Conservation (phyloP, 2,888 invertebrate species). For the Epinotia brunnichana region DNA sequence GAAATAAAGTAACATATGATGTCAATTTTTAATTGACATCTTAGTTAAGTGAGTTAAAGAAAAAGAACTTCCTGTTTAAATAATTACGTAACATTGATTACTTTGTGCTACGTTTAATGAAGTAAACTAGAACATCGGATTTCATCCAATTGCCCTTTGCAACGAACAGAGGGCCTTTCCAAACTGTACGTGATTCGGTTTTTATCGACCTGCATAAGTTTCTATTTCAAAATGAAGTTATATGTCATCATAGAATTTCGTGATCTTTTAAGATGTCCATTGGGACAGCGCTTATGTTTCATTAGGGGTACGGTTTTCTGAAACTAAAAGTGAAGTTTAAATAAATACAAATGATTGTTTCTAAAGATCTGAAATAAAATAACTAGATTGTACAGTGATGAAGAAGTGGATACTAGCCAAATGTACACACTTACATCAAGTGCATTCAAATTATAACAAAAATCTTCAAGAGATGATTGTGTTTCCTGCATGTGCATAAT, state of each 20-base stretch:
- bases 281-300: not conserved
- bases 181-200: conserved; percentile 12
- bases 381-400: too few species aligned
- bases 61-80: not conserved
- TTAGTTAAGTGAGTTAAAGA: too few species aligned
- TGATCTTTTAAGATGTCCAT: not conserved
- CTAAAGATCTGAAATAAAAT: not conserved
- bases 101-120: not conserved
- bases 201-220: conserved; percentile 12
- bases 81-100: conserved; percentile 1
- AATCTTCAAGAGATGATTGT: too few species aligned
- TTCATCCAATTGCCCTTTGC: conserved; percentile 15
- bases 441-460: too few species aligned
- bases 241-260: conserved; percentile 16
- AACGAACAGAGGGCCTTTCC: conserved; percentile 19
- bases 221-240: conserved; percentile 21
- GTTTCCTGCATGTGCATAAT: too few species aligned
- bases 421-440: too few species aligned
- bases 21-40: too few species aligned
- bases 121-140: not conserved
- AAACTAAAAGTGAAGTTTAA: not conserved
- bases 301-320: not conserved
- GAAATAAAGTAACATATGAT: too few species aligned
- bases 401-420: too few species aligned
- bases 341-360: not conserved